Evolutionary conservation across 1,140 invertebrate genomes (phyloP).

Genomic region (Ceratitis capitata): DNA sequence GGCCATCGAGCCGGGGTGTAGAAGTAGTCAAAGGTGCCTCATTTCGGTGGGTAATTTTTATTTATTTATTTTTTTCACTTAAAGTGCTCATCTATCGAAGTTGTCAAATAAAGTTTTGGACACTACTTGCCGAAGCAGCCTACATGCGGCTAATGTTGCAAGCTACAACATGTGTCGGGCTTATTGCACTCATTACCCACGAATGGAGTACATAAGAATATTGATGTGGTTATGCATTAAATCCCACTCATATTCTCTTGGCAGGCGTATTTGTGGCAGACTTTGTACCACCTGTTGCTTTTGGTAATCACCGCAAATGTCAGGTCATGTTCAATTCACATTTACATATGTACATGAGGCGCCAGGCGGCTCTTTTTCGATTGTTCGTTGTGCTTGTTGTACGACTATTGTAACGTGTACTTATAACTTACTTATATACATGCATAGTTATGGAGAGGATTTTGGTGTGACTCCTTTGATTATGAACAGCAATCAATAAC

Average conservation of each 20-base stretch:
- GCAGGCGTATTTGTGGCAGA: neutral
- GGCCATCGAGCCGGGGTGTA: neutral
- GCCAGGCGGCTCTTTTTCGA: neutral
- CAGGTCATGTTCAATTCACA: conserved; percentile 33
- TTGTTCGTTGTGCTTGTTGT: neutral
- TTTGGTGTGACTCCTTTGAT: neutral
- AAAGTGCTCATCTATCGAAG: neutral
- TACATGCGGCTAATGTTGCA: conserved; percentile 23
- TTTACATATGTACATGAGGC: neutral
- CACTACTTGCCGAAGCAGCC: neutral
- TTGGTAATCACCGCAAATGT: conserved; percentile 28
- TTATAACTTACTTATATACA: neutral
- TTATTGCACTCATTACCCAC: neutral
- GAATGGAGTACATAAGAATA: no score
- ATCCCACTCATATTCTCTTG: conserved; percentile 9
- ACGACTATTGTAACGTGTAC: neutral
- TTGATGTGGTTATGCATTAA: neutral
- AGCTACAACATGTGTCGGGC: neutral
- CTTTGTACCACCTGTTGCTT: conserved; percentile 12
- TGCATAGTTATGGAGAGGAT: neutral
- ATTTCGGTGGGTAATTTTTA: neutral
- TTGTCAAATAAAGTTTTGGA: no score
- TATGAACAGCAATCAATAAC: neutral
- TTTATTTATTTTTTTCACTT: neutral
- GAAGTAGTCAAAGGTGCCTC: neutral